Evolutionary conservation across 2,888 invertebrate genomes (phyloP).

Genomic region (Noctua janthina): DNA sequence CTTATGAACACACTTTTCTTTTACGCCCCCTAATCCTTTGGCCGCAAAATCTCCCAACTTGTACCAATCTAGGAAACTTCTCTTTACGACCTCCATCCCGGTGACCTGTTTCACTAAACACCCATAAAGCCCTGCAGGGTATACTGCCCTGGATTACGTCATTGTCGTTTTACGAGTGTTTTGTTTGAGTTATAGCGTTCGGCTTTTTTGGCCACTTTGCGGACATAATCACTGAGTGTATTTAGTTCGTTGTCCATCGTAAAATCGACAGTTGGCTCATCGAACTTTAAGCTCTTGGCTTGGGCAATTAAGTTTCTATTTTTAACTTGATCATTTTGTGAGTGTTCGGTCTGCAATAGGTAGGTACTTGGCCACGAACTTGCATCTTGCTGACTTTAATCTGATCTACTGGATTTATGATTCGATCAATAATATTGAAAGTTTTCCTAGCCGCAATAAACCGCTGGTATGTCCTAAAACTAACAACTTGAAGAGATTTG

Average conservation of each 20-base stretch:
- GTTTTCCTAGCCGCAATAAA: background rate
- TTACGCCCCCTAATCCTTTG: conserved; percentile 30
- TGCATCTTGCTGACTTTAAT: background rate
- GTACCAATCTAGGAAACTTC: conserved; percentile 75
- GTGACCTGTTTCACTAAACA: conserved; percentile 81
- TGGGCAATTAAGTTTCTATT: conserved; percentile 44
- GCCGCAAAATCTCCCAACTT: conserved; percentile 62
- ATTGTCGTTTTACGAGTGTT: conserved; percentile 75
- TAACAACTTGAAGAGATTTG: background rate
- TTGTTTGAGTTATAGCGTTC: conserved; percentile 68
- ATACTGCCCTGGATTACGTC: conserved; percentile 77
- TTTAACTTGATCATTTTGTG: conserved; percentile 26
- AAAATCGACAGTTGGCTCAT: conserved; percentile 57
- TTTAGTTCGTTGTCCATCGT: conserved; percentile 59
- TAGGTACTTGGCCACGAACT: background rate
- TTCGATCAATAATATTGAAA: background rate
- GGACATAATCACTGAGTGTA: conserved; percentile 62
- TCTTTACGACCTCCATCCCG: conserved; percentile 75
- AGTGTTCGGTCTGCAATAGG: background rate
- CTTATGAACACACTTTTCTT: conserved; percentile 25
- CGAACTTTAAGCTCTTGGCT: conserved; percentile 33
- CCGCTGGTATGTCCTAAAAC: background rate
- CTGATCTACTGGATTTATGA: background rate
- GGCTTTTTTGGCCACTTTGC: conserved; percentile 66
- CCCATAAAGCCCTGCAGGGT: conserved; percentile 79